phyloP scores from a whole-genome alignment of 1,140 invertebrate genomes.

The Saxidomus purpurata region DNA sequence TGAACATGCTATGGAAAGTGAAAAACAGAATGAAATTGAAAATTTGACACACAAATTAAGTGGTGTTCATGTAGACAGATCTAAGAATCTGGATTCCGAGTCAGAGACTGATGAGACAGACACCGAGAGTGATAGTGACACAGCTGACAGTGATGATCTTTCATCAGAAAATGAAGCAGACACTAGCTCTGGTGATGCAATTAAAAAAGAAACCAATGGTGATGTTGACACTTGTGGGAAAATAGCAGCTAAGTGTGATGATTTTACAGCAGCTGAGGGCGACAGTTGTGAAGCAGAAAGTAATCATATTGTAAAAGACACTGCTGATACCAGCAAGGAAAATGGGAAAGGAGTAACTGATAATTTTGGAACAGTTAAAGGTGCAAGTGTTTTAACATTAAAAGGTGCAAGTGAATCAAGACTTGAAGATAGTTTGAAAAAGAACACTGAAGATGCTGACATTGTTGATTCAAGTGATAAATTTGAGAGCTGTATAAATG shows the following conservation, averaged over 20 bases:
- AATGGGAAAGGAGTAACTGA: neutral
- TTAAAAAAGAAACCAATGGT: neutral
- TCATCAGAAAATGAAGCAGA: slow-evolving; percentile 33
- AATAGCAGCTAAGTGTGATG: too few relatives aligned
- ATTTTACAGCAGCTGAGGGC: too few relatives aligned
- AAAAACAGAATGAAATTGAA: slow-evolving; percentile 38
- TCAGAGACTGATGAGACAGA: slow-evolving; percentile 11
- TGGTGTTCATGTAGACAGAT: slow-evolving; percentile 9
- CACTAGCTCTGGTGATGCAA: neutral
- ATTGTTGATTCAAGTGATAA: neutral
- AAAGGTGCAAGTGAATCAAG: neutral
- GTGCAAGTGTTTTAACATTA: neutral
- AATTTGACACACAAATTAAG: slow-evolving; percentile 2
- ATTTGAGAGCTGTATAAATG: neutral
- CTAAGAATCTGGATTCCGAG: neutral
- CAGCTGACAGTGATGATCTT: slow-evolving; percentile 63
- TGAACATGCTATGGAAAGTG: slow-evolving; percentile 56
- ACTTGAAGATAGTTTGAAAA: neutral
- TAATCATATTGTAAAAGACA: too few relatives aligned
- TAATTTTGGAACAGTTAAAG: neutral
- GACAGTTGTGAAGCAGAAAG: too few relatives aligned
- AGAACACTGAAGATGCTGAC: neutral
- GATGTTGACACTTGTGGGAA: too few relatives aligned
- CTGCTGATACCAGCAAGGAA: too few relatives aligned
- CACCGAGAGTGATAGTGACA: slow-evolving; percentile 69